Evolutionary conservation across 2,113 vertebrate species (phyloP), one percentile per base, ranked within the genome.

Genomic region (Oryzias melastigma): DNA sequence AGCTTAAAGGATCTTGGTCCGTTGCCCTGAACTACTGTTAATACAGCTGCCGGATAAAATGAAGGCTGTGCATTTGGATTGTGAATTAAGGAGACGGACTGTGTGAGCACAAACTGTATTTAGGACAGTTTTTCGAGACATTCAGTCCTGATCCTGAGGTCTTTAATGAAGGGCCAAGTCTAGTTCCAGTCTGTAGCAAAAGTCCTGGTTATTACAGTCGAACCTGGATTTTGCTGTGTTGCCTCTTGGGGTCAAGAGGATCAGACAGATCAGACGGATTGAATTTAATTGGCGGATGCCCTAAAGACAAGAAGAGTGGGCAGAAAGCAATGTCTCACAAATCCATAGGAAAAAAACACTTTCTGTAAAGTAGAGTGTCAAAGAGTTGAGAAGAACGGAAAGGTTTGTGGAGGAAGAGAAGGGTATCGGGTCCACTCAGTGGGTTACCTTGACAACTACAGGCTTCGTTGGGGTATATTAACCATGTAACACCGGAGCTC

Each of bases 201-300:
- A 61, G 52, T 22, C 44, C 7, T 22, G 44, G 64, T 71, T 60
- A 73, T 62, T 75, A 59, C 52, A 67, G 75, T 65, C 46, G 41
- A 58, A 70, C 48, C 52, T 40, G 50, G 42, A 51, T 62, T 4
- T 6, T n/a, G 43, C 41, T 47, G 29, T 40, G 20, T 19, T 27
- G 62, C 58, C 71, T 65, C 48, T 16, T 25, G 7, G 15, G 66
- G 51, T 68, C 60, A 71, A 46, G 20, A 29, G 80, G 72, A 83
- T 84, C 73, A 84, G 77, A 77, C 55, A 15, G 72, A 77, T 72
- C 74, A 79, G 52, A 57, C 61, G 10, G 75, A 58, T 54, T 58
- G 35, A 56, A 66, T 69, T 75, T 79, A 82, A 83, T 83, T 80
- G 76, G 85, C 73, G 77, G 69, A 78, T 52, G 60, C 47, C n/a